phyloP scores from a whole-genome alignment of 1,140 invertebrate species.

The Phthorimaea operculella region DNA sequence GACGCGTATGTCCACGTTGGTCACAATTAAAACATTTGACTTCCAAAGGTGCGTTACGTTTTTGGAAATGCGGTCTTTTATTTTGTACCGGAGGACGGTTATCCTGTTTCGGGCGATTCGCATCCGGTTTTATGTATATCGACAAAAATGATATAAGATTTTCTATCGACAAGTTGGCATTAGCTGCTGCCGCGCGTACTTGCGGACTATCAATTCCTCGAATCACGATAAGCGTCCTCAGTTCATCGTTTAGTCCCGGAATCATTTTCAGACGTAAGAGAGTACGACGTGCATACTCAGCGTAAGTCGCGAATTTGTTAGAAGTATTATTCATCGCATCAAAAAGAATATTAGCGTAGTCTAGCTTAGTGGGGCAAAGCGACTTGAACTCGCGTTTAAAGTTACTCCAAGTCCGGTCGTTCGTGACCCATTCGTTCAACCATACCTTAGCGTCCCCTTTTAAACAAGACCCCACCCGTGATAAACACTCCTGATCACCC shows the following conservation, averaged over 20 bases:
- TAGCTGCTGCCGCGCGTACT: background rate
- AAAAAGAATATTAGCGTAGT: too few relatives aligned
- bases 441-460: conserved; percentile 20
- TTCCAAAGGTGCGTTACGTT: background rate
- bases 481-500: conserved; percentile 19
- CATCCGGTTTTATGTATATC: background rate
- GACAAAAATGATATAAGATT: background rate
- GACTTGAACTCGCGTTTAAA: background rate
- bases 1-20: conserved; percentile 6
- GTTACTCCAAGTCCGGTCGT: background rate
- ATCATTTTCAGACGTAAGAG: background rate
- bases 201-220: background rate
- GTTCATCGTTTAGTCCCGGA: background rate
- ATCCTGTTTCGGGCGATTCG: background rate
- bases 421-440: conserved; percentile 14
- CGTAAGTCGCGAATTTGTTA: background rate
- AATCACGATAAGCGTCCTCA: too few relatives aligned
- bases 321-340: background rate
- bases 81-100: background rate
- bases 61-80: background rate
- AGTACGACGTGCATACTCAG: background rate
- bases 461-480: conserved; percentile 15
- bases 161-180: background rate
- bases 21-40: conserved; percentile 11
- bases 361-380: too few relatives aligned